Conservation (phyloP, 2,888 invertebrate species). For the Saturnia pavonia region DNA sequence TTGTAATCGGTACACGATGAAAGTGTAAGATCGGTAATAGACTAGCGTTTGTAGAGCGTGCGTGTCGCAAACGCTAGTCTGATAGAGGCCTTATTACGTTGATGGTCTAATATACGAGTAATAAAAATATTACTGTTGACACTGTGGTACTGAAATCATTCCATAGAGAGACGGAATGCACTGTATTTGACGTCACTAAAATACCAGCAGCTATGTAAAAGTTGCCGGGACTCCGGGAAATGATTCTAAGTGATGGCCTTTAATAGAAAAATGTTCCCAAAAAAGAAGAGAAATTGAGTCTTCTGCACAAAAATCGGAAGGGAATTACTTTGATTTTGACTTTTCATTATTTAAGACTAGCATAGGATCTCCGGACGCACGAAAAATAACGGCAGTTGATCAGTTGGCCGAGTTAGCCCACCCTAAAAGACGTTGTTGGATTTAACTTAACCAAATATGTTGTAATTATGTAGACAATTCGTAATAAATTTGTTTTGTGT, state of each 20-base stretch:
- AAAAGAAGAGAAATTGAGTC: neutral
- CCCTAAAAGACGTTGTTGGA: slow-evolving; percentile 15
- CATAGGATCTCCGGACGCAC: neutral
- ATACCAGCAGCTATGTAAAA: neutral
- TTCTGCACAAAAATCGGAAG: neutral
- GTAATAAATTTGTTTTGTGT: slow-evolving; percentile 58
- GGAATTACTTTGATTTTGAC: neutral
- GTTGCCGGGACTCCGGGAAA: neutral
- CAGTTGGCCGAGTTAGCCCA: slow-evolving; percentile 4
- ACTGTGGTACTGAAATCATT: slow-evolving; percentile 60
- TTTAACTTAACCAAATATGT: slow-evolving; percentile 60
- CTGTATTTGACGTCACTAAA: neutral
- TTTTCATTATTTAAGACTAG: neutral
- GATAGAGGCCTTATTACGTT: too few species aligned
- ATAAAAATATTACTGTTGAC: slow-evolving; percentile 34
- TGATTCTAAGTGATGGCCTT: neutral
- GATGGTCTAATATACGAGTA: slow-evolving; percentile 23
- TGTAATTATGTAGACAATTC: slow-evolving; percentile 39
- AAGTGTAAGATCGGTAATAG: too few species aligned
- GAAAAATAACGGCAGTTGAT: neutral
- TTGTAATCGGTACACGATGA: slow-evolving; percentile 46
- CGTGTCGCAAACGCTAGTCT: too few species aligned
- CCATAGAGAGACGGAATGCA: slow-evolving; percentile 44
- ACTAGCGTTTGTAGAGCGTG: too few species aligned
- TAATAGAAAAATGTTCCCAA: neutral